Evolutionary conservation across 2,113 vertebrate genomes (phyloP).

Genomic region (Ceyx margarethae): DNA sequence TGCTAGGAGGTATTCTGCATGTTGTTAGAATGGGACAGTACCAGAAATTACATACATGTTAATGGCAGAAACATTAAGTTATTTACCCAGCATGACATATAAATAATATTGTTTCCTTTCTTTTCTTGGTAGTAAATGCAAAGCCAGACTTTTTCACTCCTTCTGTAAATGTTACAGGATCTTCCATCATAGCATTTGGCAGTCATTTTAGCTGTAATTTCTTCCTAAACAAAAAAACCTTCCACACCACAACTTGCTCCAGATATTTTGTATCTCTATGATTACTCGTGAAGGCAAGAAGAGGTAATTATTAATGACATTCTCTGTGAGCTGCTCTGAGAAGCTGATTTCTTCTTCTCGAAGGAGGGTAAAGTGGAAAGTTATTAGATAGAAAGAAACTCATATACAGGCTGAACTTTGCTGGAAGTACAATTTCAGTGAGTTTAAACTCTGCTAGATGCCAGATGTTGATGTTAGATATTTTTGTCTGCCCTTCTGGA

Average conservation of each 20-base stretch:
- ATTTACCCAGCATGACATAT: not conserved
- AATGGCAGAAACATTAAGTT: not conserved
- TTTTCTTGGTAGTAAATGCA: not conserved
- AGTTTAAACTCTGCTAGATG: not conserved
- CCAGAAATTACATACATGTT: not conserved
- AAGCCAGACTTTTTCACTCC: not conserved
- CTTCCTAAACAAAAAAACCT: not conserved
- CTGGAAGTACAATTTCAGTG: not conserved
- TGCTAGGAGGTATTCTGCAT: not conserved
- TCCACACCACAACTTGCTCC: not conserved
- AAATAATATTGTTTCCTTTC: not conserved
- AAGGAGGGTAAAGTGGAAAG: not conserved
- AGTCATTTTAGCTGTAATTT: not conserved
- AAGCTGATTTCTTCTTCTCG: not conserved
- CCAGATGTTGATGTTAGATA: not conserved
- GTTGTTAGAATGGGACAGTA: not conserved
- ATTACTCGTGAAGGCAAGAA: not conserved
- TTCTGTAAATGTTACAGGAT: not conserved
- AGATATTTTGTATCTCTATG: not conserved
- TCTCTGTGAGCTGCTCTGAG: not conserved
- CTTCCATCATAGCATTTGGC: not conserved
- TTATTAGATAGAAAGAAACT: not conserved
- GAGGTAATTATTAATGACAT: not conserved
- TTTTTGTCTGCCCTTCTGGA: not conserved
- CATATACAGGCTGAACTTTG: not conserved